phyloP scores from a whole-genome alignment of 2,113 vertebrate species.

The Promerops cafer region DNA sequence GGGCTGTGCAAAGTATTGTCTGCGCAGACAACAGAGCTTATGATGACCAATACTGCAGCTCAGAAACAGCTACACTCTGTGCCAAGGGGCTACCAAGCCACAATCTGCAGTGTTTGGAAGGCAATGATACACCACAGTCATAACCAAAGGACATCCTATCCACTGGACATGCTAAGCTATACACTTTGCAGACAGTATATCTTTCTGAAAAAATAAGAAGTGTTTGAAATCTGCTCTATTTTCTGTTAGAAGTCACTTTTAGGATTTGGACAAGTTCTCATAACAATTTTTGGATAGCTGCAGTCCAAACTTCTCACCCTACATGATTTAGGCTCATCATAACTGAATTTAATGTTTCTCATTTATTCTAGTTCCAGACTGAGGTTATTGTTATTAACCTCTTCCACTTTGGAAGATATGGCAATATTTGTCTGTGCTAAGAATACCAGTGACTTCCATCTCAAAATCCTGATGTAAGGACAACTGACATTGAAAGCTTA shows the following conservation, averaged over 20 bases:
- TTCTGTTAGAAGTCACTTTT: not conserved
- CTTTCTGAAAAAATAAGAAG: not conserved
- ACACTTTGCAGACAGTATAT: not conserved
- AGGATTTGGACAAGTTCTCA: not conserved
- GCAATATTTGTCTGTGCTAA: not conserved
- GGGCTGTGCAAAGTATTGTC: not conserved
- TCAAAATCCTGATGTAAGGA: not conserved
- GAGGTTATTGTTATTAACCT: not conserved
- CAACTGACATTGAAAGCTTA: not conserved
- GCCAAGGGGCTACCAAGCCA: not conserved
- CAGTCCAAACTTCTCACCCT: not conserved
- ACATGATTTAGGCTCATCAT: not conserved
- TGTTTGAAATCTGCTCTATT: not conserved
- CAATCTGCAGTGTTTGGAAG: not conserved
- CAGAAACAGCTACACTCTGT: not conserved
- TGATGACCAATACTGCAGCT: not conserved
- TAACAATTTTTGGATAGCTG: not conserved
- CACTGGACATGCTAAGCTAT: not conserved
- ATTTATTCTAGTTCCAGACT: not conserved
- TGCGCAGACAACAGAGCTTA: not conserved
- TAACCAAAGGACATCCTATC: not conserved
- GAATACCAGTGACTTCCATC: not conserved
- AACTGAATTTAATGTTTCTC: not conserved
- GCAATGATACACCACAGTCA: not conserved
- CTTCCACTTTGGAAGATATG: not conserved